Evolutionary conservation across 2,113 vertebrate species (phyloP).

Genomic region (Tragelaphus imberbis): DNA sequence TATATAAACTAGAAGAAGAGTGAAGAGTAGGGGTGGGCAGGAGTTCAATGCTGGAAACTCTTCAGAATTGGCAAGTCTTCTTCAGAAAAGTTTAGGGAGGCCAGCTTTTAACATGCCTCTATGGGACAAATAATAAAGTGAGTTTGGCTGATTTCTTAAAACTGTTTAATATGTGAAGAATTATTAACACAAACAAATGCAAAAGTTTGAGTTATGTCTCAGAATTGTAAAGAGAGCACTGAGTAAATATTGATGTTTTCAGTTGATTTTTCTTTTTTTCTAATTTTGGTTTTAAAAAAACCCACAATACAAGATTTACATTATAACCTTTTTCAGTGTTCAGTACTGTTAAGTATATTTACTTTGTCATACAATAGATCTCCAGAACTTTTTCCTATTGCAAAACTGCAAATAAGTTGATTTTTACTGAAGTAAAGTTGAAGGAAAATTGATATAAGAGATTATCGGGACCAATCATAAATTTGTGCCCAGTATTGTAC

Average conservation of each 20-base stretch:
- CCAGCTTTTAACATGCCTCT: background rate
- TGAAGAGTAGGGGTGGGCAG: background rate
- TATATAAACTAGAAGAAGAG: background rate
- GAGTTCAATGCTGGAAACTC: background rate
- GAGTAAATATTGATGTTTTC: background rate
- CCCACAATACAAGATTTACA: background rate
- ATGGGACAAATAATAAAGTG: background rate
- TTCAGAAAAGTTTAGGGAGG: slow-evolving; percentile 20
- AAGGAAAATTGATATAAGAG: background rate
- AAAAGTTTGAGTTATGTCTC: background rate
- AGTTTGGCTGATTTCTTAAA: background rate
- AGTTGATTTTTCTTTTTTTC: background rate
- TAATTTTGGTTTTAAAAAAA: background rate
- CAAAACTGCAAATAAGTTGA: background rate
- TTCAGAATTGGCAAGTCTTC: background rate
- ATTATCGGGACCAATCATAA: background rate
- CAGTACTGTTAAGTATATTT: background rate
- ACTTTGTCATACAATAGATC: background rate
- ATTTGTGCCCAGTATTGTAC: background rate
- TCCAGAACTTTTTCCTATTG: background rate
- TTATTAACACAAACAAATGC: background rate
- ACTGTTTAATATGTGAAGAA: background rate
- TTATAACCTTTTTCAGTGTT: background rate
- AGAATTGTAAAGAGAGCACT: background rate
- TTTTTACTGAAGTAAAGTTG: background rate